Evolutionary conservation across 2,797 vertebrate species (phyloP).

Genomic region (Prunella strophiata): DNA sequence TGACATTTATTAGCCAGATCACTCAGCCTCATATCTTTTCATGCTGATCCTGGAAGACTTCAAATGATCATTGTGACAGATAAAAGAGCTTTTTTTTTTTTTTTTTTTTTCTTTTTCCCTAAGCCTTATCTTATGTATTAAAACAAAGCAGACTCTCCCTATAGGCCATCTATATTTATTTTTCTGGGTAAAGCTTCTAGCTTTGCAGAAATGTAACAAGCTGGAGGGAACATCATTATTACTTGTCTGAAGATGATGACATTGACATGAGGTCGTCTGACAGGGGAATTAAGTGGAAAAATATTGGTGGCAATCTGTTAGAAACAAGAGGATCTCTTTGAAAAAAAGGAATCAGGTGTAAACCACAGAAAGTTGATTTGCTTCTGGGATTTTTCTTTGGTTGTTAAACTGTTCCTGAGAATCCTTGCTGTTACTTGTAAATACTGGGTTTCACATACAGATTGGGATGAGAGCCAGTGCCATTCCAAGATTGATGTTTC

Average conservation of each 20-base stretch:
- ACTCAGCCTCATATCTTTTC: neutral
- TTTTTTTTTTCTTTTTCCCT: neutral
- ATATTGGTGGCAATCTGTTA: neutral
- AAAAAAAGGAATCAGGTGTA: neutral
- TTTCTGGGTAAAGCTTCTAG: neutral
- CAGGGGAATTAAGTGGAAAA: neutral
- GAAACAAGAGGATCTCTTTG: neutral
- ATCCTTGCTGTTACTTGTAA: neutral
- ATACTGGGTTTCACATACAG: neutral
- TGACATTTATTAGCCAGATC: slow-evolving; percentile 12
- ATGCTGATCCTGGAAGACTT: slow-evolving; percentile 24
- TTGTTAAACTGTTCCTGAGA: neutral
- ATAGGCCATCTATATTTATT: neutral
- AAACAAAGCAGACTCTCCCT: neutral
- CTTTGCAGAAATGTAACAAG: neutral
- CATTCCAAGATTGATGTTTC: neutral
- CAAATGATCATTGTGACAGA: slow-evolving; percentile 2
- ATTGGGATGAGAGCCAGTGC: neutral
- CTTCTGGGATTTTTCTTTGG: neutral
- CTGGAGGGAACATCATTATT: neutral
- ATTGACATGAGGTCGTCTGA: neutral
- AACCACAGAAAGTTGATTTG: neutral
- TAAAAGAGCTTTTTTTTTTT: neutral
- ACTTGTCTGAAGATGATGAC: neutral
- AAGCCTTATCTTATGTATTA: neutral